phyloP scores from a whole-genome alignment of 35 echinoderm and acorn worm genomes.

The Patiria miniata region DNA sequence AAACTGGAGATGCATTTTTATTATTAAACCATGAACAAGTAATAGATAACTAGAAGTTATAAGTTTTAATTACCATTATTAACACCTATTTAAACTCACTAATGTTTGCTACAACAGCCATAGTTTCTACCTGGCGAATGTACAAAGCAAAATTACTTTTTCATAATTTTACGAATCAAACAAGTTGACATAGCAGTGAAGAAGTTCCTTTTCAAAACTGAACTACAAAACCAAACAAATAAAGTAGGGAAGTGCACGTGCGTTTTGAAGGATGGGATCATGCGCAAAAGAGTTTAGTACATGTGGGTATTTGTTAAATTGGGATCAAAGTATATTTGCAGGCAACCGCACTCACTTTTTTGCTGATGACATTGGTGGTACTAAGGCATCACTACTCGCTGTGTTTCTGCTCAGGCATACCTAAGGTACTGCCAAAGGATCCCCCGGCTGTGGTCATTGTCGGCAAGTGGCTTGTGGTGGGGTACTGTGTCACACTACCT shows the following conservation, averaged over 20 bases:
- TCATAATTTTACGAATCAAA: no score
- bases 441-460: slow-evolving; percentile 22
- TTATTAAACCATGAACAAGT: no score
- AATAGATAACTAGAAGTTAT: no score
- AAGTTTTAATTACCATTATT: no score
- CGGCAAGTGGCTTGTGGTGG: slow-evolving; percentile 19
- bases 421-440: neutral
- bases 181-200: neutral
- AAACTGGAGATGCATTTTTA: no score
- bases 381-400: slow-evolving; percentile 26
- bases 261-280: neutral
- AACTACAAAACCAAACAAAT: slow-evolving; percentile 5
- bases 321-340: neutral
- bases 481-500: slow-evolving; percentile 34
- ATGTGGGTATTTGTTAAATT: neutral
- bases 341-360: neutral
- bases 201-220: neutral
- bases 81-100: no score
- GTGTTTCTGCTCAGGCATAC: slow-evolving; percentile 46
- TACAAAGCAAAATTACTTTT: no score
- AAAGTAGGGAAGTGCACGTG: neutral
- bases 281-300: neutral
- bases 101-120: no score
- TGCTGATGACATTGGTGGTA: neutral
- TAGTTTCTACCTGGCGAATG: no score